phyloP scores from a whole-genome alignment of 2,797 vertebrate genomes.

The Psittacula derbiana region DNA sequence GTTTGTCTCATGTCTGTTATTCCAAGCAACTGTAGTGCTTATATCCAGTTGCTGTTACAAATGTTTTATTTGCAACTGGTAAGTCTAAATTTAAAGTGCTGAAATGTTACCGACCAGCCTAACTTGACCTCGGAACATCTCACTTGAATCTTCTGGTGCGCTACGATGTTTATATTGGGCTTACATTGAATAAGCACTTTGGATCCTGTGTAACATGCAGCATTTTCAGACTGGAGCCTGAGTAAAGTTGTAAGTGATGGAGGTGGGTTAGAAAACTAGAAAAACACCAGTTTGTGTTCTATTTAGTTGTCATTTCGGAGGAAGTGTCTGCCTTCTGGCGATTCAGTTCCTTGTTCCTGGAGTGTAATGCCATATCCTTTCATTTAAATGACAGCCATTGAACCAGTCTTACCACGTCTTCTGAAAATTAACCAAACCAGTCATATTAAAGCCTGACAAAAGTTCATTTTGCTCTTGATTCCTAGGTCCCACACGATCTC shows the following conservation, averaged over 20 bases:
- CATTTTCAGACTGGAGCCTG: not conserved
- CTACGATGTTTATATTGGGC: not conserved
- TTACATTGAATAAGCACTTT: not conserved
- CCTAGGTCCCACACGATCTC: slow-evolving; percentile 76
- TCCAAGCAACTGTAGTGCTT: not conserved
- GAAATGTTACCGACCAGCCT: not conserved
- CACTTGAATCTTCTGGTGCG: not conserved
- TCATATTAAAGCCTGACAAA: not conserved
- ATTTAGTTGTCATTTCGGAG: not conserved
- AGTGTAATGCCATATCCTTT: not conserved
- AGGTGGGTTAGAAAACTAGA: not conserved
- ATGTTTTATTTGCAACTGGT: not conserved
- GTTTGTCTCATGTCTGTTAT: not conserved
- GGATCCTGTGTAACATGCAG: not conserved
- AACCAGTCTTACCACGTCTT: not conserved
- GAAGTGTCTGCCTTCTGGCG: not conserved
- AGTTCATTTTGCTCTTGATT: not conserved
- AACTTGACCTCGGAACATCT: not conserved
- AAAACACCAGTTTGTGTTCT: not conserved
- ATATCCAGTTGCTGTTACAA: not conserved
- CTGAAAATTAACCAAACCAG: not conserved
- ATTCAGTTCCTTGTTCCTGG: not conserved
- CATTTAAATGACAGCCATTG: not conserved
- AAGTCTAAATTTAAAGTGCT: not conserved
- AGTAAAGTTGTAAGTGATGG: not conserved